Conservation (phyloP, 2,113 vertebrate genomes). For the Chaetops frenatus region DNA sequence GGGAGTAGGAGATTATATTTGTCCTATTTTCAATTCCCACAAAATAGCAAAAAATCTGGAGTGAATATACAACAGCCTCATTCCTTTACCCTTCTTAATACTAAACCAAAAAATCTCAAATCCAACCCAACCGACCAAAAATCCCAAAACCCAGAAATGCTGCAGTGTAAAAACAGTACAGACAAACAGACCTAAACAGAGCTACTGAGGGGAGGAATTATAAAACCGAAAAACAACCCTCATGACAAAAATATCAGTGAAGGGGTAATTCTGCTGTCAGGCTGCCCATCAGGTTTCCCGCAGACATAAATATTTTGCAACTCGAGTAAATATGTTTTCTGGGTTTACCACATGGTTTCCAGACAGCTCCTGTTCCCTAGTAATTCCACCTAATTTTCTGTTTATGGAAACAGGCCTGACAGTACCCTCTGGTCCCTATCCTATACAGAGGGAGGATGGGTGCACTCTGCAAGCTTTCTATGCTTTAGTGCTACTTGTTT, state of each 20-base stretch:
- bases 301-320: background rate
- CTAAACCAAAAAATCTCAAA: background rate
- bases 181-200: background rate
- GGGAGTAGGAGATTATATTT: background rate
- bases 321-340: background rate
- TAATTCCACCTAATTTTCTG: background rate
- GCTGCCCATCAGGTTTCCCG: background rate
- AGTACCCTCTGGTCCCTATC: background rate
- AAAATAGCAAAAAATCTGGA: background rate
- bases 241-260: background rate
- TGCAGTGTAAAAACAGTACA: background rate
- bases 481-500: background rate
- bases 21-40: background rate
- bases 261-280: background rate
- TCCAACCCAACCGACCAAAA: background rate
- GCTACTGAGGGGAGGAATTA: background rate
- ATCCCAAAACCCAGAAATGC: background rate
- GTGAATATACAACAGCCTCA: background rate
- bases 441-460: fast-evolving
- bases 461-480: background rate
- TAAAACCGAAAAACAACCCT: background rate
- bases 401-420: background rate
- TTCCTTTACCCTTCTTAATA: background rate
- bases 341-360: background rate
- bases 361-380: background rate